Conservation (phyloP, 2,888 invertebrate genomes). For the Himalopsyche japonica region DNA sequence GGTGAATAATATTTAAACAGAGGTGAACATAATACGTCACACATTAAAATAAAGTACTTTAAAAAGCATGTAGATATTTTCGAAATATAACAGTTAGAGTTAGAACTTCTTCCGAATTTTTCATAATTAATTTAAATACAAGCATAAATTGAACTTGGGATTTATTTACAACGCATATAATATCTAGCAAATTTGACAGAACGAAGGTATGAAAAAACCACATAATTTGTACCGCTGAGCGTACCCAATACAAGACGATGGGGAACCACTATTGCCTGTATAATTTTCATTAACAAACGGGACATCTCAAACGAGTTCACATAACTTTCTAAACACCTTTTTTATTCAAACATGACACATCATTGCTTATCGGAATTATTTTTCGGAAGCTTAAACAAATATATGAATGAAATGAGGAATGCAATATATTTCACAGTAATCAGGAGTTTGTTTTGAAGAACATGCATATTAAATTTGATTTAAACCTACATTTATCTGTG, state of each 20-base stretch:
- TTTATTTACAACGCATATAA: neutral
- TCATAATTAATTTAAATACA: neutral
- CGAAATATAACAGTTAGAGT: neutral
- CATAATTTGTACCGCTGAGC: neutral
- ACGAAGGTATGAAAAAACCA: neutral
- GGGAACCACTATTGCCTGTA: neutral
- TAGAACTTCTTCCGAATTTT: neutral
- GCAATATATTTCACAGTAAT: neutral
- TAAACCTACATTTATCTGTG: neutral
- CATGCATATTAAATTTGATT: neutral
- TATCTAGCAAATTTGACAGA: neutral
- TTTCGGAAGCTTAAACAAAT: neutral
- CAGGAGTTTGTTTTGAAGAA: neutral
- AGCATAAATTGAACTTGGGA: neutral
- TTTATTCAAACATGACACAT: constrained; percentile 12
- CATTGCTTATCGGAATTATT: neutral
- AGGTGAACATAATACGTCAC: too few species aligned
- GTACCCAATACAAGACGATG: neutral
- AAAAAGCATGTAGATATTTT: neutral
- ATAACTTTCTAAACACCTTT: constrained; percentile 32
- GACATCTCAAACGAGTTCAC: neutral
- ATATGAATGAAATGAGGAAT: neutral
- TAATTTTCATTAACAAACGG: neutral
- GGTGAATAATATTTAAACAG: too few species aligned
- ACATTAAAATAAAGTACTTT: too few species aligned